Percentiles rank a stretch among this genome's conserved stretches.
These are phyloP conservation scores for Naso thynnoides DNA, from an alignment of 2,797 vertebrate species.

Conservation along the genomic window DNA sequence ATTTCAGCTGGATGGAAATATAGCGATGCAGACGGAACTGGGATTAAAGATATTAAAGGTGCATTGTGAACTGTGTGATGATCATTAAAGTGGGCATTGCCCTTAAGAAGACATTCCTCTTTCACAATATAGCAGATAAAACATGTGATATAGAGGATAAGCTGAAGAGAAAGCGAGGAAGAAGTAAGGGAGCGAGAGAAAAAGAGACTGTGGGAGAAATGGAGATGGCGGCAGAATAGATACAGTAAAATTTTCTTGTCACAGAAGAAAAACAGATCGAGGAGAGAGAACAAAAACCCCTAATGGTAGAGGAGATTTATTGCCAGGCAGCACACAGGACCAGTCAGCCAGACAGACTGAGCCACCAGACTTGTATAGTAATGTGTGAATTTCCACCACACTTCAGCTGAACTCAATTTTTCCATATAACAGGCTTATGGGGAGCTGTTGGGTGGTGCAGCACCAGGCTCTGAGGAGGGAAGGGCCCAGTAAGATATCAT, in stretches of 20 bases:
- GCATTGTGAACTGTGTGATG: constrained; percentile 53
- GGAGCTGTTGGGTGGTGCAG: constrained; percentile 57
- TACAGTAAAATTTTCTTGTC: constrained; percentile 54
- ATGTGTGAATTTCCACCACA: constrained; percentile 71
- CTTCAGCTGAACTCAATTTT: constrained; percentile 75
- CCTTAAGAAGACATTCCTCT: constrained; percentile 21
- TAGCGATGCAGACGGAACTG: constrained; percentile 6
- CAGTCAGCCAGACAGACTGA: constrained; percentile 42
- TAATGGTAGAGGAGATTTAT: constrained; percentile 40
- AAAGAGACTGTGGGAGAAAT: background rate
- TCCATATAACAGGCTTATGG: constrained; percentile 79
- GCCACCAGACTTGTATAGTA: constrained; percentile 51
- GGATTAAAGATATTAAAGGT: constrained; percentile 48
- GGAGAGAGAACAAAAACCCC: background rate
- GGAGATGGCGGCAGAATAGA: constrained; percentile 41
- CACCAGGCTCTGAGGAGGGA: constrained; percentile 37
- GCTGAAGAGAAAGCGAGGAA: constrained; percentile 4
- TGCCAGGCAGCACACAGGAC: constrained; percentile 44
- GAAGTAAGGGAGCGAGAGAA: background rate
- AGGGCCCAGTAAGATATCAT: constrained; percentile 41
- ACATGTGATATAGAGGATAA: constrained; percentile 47
- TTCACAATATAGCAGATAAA: constrained; percentile 55
- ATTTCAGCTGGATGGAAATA: constrained; percentile 27
- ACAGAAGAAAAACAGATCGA: constrained; percentile 53
- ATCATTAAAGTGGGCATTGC: constrained; percentile 56